A percentile compares a stretch with the other conserved stretches of the same genome.
Evolutionary conservation across 2,113 vertebrate genomes (phyloP).

Genomic region (Chaetodon auriga): DNA sequence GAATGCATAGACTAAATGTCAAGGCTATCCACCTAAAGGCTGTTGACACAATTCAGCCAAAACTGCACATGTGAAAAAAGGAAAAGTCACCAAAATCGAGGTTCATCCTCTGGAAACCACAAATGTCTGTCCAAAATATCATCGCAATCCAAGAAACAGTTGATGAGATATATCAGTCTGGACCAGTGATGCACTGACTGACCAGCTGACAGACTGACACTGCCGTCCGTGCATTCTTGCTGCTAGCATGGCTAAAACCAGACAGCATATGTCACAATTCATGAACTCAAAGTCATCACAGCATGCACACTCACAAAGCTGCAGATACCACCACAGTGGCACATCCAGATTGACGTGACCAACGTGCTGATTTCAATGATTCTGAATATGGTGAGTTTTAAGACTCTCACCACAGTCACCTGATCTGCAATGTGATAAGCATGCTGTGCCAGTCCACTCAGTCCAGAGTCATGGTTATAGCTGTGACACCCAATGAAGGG

Average conservation of each 20-base stretch:
- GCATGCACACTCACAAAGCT: background rate
- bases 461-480: slow-evolving; percentile 9
- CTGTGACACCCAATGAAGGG: slow-evolving; percentile 14
- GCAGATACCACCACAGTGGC: background rate
- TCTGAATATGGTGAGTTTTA: background rate
- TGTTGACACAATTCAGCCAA: background rate
- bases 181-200: background rate
- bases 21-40: background rate
- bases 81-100: no score
- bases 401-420: background rate
- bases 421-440: background rate
- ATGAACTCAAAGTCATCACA: background rate
- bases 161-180: background rate
- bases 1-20: background rate
- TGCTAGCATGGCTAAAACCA: background rate
- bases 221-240: background rate
- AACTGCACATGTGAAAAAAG: background rate
- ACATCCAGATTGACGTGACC: background rate
- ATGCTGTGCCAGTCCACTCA: slow-evolving; percentile 1
- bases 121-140: no score
- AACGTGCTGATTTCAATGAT: background rate
- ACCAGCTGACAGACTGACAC: background rate
- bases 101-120: no score
- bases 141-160: background rate
- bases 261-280: background rate